Evolutionary conservation across 2,888 invertebrate species (phyloP), one percentile per base, ranked within the genome.

Genomic region (Diachrysia chrysitis): DNA sequence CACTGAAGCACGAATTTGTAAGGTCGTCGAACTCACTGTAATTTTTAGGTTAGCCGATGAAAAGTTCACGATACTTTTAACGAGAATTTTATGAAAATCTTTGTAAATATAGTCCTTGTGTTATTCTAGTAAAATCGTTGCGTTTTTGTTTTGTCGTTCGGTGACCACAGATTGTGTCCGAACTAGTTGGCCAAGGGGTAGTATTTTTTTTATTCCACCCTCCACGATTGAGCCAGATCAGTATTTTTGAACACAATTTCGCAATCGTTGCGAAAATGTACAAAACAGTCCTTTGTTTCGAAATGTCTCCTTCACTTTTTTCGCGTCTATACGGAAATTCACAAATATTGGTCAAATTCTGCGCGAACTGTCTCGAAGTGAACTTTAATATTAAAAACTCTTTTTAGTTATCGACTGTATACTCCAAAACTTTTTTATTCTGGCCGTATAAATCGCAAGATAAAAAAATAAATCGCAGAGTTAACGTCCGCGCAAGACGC

Each of bases 251-350:
- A 93, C 93, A 95, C 95, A 95, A 95, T 94, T 95, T 95, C 95
- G 95, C 95, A 93, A 88, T 85, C 83, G 85, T 86, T 90, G 94
- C 95, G 95, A 95, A 95, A 95, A 94, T 93, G 95, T 95, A 94
- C 95, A 95, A 95, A 95, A 95, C 94, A 92, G 95, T 95, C 92
- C 92, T 94, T 93, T 95, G 92, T 94, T 94, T 94, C 93, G 93
- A 93, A 93, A 90, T 88, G 88, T 93, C 89, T 90, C 88, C 87
- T 89, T 89, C 92, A 90, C 91, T 91, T 89, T 90, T 83, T 91
- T 92, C 89, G 93, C 95, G 95, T 95, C 94, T 95, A 95, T 93
- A 95, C 94, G 95, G 95, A 95, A 94, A 92, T 90, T 87, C 93
- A 93, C 93, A 92, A 79, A 89, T 86, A 84, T 88, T 90, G 93